Conservation (phyloP, 1,140 invertebrate genomes). For the Wiebesia pumilae region DNA sequence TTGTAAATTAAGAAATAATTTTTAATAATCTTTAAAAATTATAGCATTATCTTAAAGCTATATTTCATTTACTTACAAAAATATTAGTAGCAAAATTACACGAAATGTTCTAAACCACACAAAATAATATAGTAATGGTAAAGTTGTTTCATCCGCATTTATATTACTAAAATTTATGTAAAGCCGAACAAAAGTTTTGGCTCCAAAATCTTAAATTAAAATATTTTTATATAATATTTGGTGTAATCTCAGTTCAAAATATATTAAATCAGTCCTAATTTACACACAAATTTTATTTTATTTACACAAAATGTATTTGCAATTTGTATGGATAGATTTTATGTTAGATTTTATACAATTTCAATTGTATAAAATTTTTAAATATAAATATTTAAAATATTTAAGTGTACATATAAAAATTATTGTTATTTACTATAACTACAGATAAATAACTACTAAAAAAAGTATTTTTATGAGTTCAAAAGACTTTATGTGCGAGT, state of each 20-base stretch:
- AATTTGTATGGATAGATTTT: background rate
- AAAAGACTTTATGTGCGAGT: too few species aligned
- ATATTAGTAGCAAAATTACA: too few species aligned
- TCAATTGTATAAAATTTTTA: background rate
- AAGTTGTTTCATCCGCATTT: background rate
- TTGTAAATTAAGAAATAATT: too few species aligned
- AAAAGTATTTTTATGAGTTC: too few species aligned
- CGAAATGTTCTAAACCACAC: background rate
- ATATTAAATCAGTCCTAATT: too few species aligned
- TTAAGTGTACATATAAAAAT: too few species aligned
- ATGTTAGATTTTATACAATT: background rate
- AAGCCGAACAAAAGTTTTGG: background rate
- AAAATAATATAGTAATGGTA: background rate
- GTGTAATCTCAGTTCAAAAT: background rate
- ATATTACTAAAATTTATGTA: background rate
- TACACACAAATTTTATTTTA: background rate
- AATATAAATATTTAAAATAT: background rate
- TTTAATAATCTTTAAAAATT: too few species aligned
- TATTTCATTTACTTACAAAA: too few species aligned
- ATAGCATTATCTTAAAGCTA: too few species aligned
- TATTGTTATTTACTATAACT: too few species aligned
- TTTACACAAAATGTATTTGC: background rate
- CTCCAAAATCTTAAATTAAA: background rate
- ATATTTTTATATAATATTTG: background rate
- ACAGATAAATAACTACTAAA: too few species aligned